Evolutionary conservation across 2,113 vertebrate genomes (phyloP), one percentile per base, ranked within the genome.

Genomic region (Varanus komodoensis): DNA sequence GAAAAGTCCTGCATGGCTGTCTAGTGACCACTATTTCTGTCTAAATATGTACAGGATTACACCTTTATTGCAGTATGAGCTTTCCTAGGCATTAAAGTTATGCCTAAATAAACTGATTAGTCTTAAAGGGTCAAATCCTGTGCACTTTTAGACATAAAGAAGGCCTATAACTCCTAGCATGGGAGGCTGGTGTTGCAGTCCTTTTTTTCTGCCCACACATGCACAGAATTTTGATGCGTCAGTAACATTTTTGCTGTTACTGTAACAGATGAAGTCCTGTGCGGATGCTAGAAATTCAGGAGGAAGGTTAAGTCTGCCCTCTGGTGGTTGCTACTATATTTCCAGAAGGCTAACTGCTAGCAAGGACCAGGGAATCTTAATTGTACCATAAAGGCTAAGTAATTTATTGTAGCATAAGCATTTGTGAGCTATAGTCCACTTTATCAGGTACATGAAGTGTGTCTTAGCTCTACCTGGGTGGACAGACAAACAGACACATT

Each of bases 261-360:
- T 86, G n/a, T 6, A 87, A 75, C 7, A 29, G 44, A 77, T 8
- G 29, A 48, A 74, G 27, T 3, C 11, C 12, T 21, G 27, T 57
- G 8, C 54, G 8, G 7, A 9, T 12, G 8, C 54, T 57, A 15
- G 12, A 2, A 44, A 34, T 61, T 6, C 73, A 0, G 6, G 54
- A 54, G 29, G 14, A 90, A 73, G 87, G 29, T 57, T 6, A 88
- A 64, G 87, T 61, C 2, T 73, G 82, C 90, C 82, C 74, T 57
- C 90, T 88, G 3, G 67, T 91, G 90, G 82, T 69, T 29, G 23
- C 68, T 57, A 77, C 50, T 25, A 69, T 25, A 69, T 88, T 81
- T 87, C 77, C 19, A 50, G 29, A 80, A 25, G 64, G 50, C 11
- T 34, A 34, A 5, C 73, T 74, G 73, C 15, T 5, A 64, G 17